Evolutionary conservation across 92 coral and sea anemone species (phyloP).

Genomic region (Pocillopora grandis): DNA sequence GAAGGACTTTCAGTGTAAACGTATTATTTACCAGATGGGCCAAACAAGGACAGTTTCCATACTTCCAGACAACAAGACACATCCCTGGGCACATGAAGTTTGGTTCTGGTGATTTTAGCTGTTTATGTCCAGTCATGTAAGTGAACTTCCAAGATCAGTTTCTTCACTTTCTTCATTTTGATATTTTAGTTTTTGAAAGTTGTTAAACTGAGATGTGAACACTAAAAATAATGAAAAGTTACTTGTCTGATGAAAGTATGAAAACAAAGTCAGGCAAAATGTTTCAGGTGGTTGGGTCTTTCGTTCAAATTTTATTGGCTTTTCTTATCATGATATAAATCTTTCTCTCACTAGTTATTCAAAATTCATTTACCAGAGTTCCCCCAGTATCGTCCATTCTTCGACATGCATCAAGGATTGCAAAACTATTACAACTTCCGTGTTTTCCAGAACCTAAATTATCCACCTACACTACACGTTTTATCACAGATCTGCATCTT

Average conservation of each 20-base stretch:
- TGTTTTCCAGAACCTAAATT: conserved; percentile 56
- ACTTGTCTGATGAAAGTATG: too few species aligned
- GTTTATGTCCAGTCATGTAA: conserved; percentile 25
- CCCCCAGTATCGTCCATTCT: not conserved
- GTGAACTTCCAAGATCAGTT: conserved; percentile 10
- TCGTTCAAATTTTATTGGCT: not conserved
- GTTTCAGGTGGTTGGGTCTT: too few species aligned
- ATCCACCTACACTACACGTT: conserved; percentile 75
- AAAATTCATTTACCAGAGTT: not conserved
- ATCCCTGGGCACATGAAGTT: conserved; percentile 96
- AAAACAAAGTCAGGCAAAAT: too few species aligned
- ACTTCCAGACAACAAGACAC: conserved; percentile 55
- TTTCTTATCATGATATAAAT: not conserved
- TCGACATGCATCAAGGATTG: conserved; percentile 14
- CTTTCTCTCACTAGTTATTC: not conserved
- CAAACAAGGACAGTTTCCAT: conserved; percentile 80
- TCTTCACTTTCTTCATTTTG: not conserved
- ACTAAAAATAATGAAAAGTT: too few species aligned
- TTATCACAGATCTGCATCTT: conserved; percentile 78
- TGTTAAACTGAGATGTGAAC: too few species aligned
- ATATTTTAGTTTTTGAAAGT: too few species aligned
- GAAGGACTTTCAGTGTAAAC: too few species aligned
- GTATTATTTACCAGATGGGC: conserved; percentile 73
- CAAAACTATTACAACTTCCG: conserved; percentile 46
- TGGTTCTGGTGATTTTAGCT: conserved; percentile 36